Evolutionary conservation across 2,113 vertebrate species (phyloP).

Genomic region (Poeciliopsis occidentalis): DNA sequence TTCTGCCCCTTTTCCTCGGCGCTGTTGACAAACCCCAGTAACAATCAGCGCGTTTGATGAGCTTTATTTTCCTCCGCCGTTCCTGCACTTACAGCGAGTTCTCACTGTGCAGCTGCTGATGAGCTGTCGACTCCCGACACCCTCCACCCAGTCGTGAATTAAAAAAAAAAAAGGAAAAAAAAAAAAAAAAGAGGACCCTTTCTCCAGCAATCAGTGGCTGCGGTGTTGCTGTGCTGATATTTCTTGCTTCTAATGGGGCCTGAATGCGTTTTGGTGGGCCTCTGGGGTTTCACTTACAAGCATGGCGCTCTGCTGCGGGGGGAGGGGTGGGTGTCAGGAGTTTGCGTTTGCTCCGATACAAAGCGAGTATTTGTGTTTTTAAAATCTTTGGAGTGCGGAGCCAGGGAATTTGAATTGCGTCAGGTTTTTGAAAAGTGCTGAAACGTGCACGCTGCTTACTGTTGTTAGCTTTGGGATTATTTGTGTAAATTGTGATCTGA

Average conservation of each 20-base stretch:
- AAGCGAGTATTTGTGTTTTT: slow-evolving; percentile 16
- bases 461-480: not conserved
- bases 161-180: not conserved
- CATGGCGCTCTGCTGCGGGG: slow-evolving; percentile 2
- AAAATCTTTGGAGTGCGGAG: slow-evolving; percentile 10
- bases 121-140: slow-evolving; percentile 15
- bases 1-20: not conserved
- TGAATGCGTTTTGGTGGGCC: slow-evolving; percentile 53
- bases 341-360: slow-evolving; percentile 8
- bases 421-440: not conserved
- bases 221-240: slow-evolving; percentile 49
- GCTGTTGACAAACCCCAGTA: slow-evolving; percentile 17
- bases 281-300: slow-evolving; percentile 53
- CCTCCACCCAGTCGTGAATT: slow-evolving; percentile 16
- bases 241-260: slow-evolving; percentile 51
- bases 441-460: not conserved
- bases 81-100: not conserved
- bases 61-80: not conserved
- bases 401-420: slow-evolving; percentile 25
- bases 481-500: not conserved
- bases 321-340: slow-evolving; percentile 13
- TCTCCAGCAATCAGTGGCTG: slow-evolving; percentile 37
- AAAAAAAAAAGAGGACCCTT: slow-evolving; percentile 31
- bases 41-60: slow-evolving; percentile 25
- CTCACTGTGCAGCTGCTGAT: not conserved